Base-by-base conservation (phyloP, 2,113 vertebrate genomes). In the Megaptera novaeangliae region DNA sequence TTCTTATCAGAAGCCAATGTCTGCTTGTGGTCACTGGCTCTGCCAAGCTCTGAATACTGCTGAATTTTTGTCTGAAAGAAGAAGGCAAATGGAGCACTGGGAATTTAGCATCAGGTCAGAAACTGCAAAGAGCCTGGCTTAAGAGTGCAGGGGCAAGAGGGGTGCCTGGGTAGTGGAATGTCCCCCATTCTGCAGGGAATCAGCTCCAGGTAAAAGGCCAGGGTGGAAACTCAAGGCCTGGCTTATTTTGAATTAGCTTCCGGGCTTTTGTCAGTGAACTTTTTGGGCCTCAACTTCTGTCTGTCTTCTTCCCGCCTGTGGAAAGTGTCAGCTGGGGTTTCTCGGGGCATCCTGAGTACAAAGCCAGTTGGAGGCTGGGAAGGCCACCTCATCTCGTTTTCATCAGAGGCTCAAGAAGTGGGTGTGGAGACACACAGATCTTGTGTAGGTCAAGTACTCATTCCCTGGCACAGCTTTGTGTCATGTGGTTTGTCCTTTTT, bases 31-130 rank as follows among this genome's bases (percentile, higher is more conserved):
- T 95, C 90, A 49, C 84, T 39, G 90, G 46, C 29, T 66, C 46
- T 94, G 97, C 94, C 92, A 96, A 94, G n/a, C 77, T 93, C 80
- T 46, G 84, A 97, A 96, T 91, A 87, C 21, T 97, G 66, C 84
- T 91, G 91, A 94, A 88, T 55, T 90, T 92, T 71, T 95, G 71
- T 97, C 84, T 96, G 81, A 75, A 77, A 96, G 72, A 77, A 75
- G 77, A 61, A 66, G 72, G 83, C 52, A 49, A 69, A 57, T 8
- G 72, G 52, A 74, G 41, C 69, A 23, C 59, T 66, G 3, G 11
- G 15, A 25, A 52, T 75, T 57, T 31, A 77, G 61, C 61, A 41
- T 88, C 61, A 64, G 77, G 59, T 86, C 55, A 84, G 87, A 97
- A 78, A 74, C 29, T 13, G 5, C 68, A 46, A 71, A 80, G 68